Conservation (phyloP, 1,140 invertebrate species). For the Hestina assimilis region DNA sequence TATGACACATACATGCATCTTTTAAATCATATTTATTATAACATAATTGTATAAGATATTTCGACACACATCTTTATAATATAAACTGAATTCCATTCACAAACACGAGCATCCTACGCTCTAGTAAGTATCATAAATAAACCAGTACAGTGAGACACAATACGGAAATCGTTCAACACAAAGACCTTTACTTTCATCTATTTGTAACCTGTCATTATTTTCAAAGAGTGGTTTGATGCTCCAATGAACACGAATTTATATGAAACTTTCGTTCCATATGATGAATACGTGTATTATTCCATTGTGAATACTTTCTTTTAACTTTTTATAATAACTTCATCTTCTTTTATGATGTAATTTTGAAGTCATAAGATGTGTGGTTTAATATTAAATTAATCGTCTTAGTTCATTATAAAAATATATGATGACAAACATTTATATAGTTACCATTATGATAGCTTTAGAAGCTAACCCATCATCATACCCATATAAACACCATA, state of each 20-base stretch:
- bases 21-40: not conserved
- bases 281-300: not conserved
- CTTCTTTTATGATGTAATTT: no score
- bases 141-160: slow-evolving; percentile 27
- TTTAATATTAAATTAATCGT: no score
- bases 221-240: slow-evolving; percentile 56
- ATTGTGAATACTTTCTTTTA: not conserved
- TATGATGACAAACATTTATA: no score
- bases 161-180: slow-evolving; percentile 38
- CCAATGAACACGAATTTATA: slow-evolving; percentile 46
- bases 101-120: slow-evolving; percentile 20
- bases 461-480: no score
- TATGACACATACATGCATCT: not conserved
- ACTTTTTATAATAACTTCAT: not conserved
- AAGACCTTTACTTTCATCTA: slow-evolving; percentile 61
- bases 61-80: not conserved
- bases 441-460: no score
- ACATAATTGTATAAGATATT: not conserved
- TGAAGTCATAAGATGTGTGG: no score
- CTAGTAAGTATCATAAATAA: slow-evolving; percentile 22
- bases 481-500: no score
- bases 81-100: not conserved
- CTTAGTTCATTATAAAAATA: no score
- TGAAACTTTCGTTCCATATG: slow-evolving; percentile 47
- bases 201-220: slow-evolving; percentile 65